Conservation (phyloP, 2,888 invertebrate genomes). For the Heliothis peltigera region DNA sequence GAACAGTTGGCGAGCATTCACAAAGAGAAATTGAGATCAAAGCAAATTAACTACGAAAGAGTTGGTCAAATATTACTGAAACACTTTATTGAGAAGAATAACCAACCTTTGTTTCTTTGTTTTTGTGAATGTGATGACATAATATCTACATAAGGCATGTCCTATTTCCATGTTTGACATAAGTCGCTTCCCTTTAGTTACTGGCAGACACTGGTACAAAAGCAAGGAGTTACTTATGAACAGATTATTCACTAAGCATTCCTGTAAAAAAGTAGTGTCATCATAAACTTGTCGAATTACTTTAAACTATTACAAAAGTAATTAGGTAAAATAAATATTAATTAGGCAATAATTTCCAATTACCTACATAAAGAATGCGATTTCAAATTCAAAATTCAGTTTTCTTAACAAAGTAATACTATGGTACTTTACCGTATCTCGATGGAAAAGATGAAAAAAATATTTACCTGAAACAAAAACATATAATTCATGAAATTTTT, state of each 20-base stretch:
- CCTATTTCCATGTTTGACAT: too few relatives aligned
- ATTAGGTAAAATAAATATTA: too few relatives aligned
- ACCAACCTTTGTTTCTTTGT: slow-evolving; percentile 1
- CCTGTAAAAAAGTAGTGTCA: too few relatives aligned
- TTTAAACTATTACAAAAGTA: too few relatives aligned
- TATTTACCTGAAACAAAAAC: slow-evolving; percentile 57
- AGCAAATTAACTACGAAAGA: slow-evolving; percentile 36
- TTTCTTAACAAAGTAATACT: background rate
- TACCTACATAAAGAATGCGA: too few relatives aligned
- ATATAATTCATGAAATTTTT: background rate
- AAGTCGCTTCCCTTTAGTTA: too few relatives aligned
- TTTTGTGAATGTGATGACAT: background rate
- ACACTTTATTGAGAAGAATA: slow-evolving; percentile 13
- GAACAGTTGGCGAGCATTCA: slow-evolving; percentile 10
- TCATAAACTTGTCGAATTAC: too few relatives aligned
- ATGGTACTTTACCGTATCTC: background rate
- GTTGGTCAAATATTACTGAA: slow-evolving; percentile 40
- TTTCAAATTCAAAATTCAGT: background rate
- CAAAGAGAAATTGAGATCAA: slow-evolving; percentile 38
- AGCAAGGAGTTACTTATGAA: too few relatives aligned
- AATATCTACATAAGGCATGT: too few relatives aligned
- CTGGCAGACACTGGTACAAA: too few relatives aligned
- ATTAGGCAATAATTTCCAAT: too few relatives aligned
- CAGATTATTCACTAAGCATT: too few relatives aligned
- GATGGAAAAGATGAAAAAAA: background rate